Conservation (phyloP, 23 tunicate species). For the Botrylloides violaceus region DNA sequence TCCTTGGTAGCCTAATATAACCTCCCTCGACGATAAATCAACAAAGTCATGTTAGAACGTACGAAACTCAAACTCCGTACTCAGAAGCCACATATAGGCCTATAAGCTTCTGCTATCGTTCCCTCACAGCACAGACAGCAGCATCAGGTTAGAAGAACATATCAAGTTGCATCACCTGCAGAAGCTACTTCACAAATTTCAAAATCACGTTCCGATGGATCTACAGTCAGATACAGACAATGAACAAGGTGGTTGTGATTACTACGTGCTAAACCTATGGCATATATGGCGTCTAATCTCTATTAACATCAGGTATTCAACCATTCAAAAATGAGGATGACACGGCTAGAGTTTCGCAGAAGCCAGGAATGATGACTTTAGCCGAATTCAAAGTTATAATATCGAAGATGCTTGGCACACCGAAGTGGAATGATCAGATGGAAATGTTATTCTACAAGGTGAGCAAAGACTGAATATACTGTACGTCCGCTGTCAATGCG, state of each 20-base stretch:
- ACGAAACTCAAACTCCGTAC: no score
- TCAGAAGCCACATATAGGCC: no score
- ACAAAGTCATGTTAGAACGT: no score
- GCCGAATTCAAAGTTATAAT: conserved; percentile 62
- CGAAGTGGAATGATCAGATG: conserved; percentile 87
- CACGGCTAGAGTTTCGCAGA: conserved; percentile 16
- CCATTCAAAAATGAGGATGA: conserved; percentile 17
- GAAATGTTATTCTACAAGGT: conserved; percentile 86
- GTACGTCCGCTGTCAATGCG: no score
- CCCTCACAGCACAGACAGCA: conserved; percentile 66
- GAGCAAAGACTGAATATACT: not conserved
- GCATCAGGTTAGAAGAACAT: conserved; percentile 89
- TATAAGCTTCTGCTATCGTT: no score
- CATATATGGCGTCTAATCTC: no score
- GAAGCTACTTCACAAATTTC: conserved; percentile 61
- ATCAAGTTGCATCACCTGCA: conserved; percentile 83
- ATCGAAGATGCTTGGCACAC: conserved; percentile 81
- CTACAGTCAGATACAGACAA: not conserved
- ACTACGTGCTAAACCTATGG: no score
- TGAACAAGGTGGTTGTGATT: conserved; percentile 11
- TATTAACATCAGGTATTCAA: not conserved
- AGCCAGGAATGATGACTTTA: conserved; percentile 78
- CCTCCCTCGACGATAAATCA: no score
- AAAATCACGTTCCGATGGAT: conserved; percentile 36
- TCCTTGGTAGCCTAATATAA: no score